Evolutionary conservation across 2,888 invertebrate species (phyloP).

Genomic region (Brenthis ino): DNA sequence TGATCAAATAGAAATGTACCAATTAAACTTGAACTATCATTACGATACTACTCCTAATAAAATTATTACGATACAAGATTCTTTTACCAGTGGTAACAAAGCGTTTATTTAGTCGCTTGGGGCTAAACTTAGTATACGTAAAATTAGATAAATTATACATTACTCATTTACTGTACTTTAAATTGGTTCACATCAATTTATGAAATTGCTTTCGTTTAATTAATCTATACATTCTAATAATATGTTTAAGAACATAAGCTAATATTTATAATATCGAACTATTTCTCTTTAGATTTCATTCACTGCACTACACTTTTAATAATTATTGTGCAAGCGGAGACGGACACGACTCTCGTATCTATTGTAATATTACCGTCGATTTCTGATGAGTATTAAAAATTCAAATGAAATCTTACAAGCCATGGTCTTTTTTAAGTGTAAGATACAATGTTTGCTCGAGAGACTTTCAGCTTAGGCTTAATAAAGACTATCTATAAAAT

Average conservation of each 20-base stretch:
- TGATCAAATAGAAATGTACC: slow-evolving; percentile 49
- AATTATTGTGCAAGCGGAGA: too few relatives aligned
- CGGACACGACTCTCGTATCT: too few relatives aligned
- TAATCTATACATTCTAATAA: slow-evolving; percentile 9
- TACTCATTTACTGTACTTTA: slow-evolving; percentile 10
- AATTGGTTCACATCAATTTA: slow-evolving; percentile 18
- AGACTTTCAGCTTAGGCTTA: too few relatives aligned
- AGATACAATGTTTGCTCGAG: too few relatives aligned
- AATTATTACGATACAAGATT: slow-evolving; percentile 19
- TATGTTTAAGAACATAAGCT: slow-evolving; percentile 2
- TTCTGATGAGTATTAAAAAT: too few relatives aligned
- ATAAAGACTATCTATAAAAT: too few relatives aligned
- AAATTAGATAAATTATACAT: slow-evolving; percentile 34
- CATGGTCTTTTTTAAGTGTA: too few relatives aligned
- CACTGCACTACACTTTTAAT: too few relatives aligned
- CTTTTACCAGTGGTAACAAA: slow-evolving; percentile 48
- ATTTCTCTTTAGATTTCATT: too few relatives aligned
- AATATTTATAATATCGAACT: too few relatives aligned
- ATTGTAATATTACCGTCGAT: too few relatives aligned
- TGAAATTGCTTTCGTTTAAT: slow-evolving; percentile 6
- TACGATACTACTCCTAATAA: slow-evolving; percentile 8
- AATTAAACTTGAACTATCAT: slow-evolving; percentile 46
- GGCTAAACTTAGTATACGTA: slow-evolving; percentile 57
- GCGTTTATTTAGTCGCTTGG: slow-evolving; percentile 57
- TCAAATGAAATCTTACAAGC: too few relatives aligned